Evolutionary conservation across 1,140 invertebrate species (phyloP).

Genomic region (Aphidius gifuensis): DNA sequence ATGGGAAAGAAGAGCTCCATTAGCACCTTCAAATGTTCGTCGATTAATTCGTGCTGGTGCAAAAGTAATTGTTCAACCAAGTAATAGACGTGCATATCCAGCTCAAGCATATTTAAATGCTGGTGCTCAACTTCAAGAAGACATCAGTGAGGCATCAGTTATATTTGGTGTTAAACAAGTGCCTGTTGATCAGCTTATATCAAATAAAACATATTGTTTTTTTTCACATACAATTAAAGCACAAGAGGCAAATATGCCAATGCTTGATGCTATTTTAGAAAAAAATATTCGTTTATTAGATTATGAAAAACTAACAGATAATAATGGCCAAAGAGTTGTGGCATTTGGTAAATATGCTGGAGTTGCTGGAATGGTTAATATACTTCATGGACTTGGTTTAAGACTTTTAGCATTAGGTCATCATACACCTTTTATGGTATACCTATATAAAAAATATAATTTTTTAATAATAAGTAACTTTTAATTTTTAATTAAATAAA

Average conservation of each 20-base stretch:
- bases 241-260: constrained; percentile 96
- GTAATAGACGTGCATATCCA: constrained; percentile 94
- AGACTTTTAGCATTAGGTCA: constrained; percentile 92
- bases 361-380: constrained; percentile 98
- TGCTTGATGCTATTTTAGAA: constrained; percentile 93
- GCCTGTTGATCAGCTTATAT: constrained; percentile 88
- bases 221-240: constrained; percentile 99
- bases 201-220: constrained; percentile 96
- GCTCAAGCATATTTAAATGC: constrained; percentile 71
- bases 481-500: not conserved
- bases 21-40: constrained; percentile 88
- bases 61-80: constrained; percentile 96
- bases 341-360: constrained; percentile 99
- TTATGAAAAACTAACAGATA: constrained; percentile 94
- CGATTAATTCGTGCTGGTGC: constrained; percentile 82
- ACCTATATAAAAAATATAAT: constrained; percentile 12
- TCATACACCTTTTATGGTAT: constrained; percentile 98
- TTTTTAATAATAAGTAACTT: constrained; percentile 2
- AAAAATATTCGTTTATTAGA: constrained; percentile 96
- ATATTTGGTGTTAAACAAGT: constrained; percentile 98
- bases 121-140: constrained; percentile 92
- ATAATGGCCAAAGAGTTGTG: constrained; percentile 84
- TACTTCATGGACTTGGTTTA: constrained; percentile 93
- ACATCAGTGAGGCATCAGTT: constrained; percentile 91
- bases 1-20: constrained; percentile 95